These are phyloP conservation scores for Acomys russatus DNA, from an alignment of 2,797 vertebrate genomes.

Conservation along the genomic window DNA sequence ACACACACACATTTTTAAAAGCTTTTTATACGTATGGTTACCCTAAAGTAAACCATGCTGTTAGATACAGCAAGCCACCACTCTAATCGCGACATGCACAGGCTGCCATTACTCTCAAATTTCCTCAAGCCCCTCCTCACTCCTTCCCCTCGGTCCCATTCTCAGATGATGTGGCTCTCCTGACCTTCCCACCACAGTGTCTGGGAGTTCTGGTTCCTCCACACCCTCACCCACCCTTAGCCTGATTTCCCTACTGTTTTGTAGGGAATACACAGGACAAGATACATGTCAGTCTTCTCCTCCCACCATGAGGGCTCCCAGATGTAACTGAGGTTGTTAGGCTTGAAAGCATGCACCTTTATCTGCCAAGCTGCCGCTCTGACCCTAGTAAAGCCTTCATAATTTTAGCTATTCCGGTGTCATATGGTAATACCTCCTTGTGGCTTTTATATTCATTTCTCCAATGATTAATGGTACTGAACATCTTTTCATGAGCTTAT, in stretches of 20 bases:
- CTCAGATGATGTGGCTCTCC: background rate
- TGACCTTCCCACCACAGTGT: background rate
- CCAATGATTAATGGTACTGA: background rate
- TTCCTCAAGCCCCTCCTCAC: background rate
- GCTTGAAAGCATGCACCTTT: background rate
- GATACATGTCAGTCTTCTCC: background rate
- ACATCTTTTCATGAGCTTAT: background rate
- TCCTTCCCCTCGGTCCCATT: background rate
- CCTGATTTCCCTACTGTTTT: background rate
- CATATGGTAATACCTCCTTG: background rate
- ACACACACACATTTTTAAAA: background rate
- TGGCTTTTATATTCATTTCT: constrained; percentile 4
- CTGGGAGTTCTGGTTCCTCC: too few relatives aligned
- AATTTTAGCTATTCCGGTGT: background rate
- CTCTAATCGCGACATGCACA: background rate
- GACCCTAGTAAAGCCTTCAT: background rate
- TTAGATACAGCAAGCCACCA: background rate
- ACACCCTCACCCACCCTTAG: background rate
- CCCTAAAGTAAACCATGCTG: background rate
- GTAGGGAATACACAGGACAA: background rate
- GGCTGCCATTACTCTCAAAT: background rate
- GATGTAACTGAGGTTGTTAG: background rate
- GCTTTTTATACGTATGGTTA: background rate
- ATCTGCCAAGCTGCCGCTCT: background rate
- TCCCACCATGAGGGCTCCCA: too few relatives aligned